Conservation (phyloP, 2,797 vertebrate species). For the Malurus leucopterus region DNA sequence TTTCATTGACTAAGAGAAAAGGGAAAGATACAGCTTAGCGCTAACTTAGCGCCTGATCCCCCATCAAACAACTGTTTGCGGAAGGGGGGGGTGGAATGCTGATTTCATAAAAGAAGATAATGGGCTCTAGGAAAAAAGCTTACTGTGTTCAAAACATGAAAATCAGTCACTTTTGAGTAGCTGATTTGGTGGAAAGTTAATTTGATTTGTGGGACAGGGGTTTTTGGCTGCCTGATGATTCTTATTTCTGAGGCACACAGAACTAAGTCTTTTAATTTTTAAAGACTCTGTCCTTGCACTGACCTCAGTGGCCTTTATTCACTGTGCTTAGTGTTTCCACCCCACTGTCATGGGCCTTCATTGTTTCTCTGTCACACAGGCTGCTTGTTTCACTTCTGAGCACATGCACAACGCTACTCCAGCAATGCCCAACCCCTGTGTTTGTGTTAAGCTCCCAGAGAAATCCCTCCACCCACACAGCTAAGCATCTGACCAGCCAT, state of each 20-base stretch:
- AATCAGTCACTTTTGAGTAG: background rate
- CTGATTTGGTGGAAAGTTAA: background rate
- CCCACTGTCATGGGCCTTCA: fast-evolving
- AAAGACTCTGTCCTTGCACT: background rate
- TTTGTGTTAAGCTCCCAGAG: background rate
- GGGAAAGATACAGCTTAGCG: background rate
- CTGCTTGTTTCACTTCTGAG: background rate
- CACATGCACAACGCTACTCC: background rate
- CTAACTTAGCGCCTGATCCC: background rate
- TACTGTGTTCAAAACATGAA: background rate
- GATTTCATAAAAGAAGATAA: background rate
- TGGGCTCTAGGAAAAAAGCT: background rate
- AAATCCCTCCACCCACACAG: background rate
- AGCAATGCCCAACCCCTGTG: background rate
- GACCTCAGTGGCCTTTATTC: background rate
- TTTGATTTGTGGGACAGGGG: background rate
- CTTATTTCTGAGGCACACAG: background rate
- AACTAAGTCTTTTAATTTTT: background rate
- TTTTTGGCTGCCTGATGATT: background rate
- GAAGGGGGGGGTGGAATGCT: background rate
- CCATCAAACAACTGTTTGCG: background rate
- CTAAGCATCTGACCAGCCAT: background rate
- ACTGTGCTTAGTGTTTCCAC: background rate
- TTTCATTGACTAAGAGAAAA: background rate
- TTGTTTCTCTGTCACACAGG: background rate